These are phyloP conservation scores for Herminia tarsipennalis DNA, from an alignment of 2,888 invertebrate species.

Conservation along the genomic window DNA sequence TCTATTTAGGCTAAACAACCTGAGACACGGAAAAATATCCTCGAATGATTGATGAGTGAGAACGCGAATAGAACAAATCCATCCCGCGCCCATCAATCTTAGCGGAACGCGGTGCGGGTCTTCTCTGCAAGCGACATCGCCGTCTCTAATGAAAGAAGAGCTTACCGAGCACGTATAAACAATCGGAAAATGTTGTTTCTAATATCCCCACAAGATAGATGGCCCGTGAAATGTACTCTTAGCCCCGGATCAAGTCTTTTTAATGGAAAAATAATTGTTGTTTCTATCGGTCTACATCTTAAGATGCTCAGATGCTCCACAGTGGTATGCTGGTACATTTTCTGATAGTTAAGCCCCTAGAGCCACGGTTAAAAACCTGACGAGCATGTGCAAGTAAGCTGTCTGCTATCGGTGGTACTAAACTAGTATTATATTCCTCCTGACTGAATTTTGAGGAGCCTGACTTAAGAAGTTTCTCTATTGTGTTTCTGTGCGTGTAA, in stretches of 20 bases:
- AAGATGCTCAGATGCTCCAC: conserved; percentile 27
- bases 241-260: conserved; percentile 45
- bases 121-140: conserved; percentile 74
- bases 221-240: conserved; percentile 61
- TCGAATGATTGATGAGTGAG: conserved; percentile 83
- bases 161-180: conserved; percentile 82
- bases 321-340: conserved; percentile 37
- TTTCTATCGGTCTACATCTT: too few species aligned
- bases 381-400: too few species aligned
- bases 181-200: conserved; percentile 80
- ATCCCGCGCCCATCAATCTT: conserved; percentile 82
- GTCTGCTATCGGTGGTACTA: too few species aligned
- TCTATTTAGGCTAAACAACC: conserved; percentile 83
- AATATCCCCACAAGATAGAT: conserved; percentile 78
- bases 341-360: too few species aligned
- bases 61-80: conserved; percentile 84
- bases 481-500: too few species aligned
- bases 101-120: conserved; percentile 55
- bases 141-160: conserved; percentile 83
- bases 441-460: too few species aligned
- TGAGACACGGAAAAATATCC: conserved; percentile 84
- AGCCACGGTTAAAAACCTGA: too few species aligned
- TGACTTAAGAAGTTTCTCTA: too few species aligned
- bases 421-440: too few species aligned
- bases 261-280: too few species aligned